These are phyloP conservation scores for Lagopus leucura DNA, from an alignment of 2,113 vertebrate species.

Conservation along the genomic window DNA sequence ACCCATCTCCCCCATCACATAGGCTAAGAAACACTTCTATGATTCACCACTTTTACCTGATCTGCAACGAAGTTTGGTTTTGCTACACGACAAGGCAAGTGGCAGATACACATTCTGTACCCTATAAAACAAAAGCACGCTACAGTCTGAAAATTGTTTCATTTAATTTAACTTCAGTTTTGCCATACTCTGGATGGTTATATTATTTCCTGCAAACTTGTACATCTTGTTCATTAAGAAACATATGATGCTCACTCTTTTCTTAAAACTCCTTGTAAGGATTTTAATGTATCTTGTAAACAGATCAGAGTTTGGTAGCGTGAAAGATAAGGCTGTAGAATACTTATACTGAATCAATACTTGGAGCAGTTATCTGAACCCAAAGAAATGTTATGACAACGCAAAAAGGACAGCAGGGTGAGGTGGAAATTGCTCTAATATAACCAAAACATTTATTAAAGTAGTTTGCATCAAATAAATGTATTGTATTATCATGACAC, in stretches of 20 bases:
- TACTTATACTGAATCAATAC: not conserved
- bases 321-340: not conserved
- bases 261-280: not conserved
- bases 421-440: not conserved
- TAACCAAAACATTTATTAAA: not conserved
- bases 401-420: accelerated
- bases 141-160: not conserved
- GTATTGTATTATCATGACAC: not conserved
- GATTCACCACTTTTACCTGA: constrained; percentile 77
- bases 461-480: not conserved
- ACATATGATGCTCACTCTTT: not conserved
- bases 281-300: not conserved
- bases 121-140: constrained; percentile 75
- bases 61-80: constrained; percentile 85
- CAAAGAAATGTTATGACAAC: not conserved
- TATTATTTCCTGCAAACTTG: not conserved
- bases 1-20: not conserved
- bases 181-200: not conserved
- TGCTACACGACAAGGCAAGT: constrained; percentile 88
- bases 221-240: not conserved
- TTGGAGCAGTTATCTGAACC: not conserved
- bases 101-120: constrained; percentile 96
- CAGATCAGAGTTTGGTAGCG: not conserved
- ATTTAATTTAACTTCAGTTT: not conserved
- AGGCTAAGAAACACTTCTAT: not conserved